phyloP scores from a whole-genome alignment of 2,113 vertebrate genomes.

The Festucalex cinctus region DNA sequence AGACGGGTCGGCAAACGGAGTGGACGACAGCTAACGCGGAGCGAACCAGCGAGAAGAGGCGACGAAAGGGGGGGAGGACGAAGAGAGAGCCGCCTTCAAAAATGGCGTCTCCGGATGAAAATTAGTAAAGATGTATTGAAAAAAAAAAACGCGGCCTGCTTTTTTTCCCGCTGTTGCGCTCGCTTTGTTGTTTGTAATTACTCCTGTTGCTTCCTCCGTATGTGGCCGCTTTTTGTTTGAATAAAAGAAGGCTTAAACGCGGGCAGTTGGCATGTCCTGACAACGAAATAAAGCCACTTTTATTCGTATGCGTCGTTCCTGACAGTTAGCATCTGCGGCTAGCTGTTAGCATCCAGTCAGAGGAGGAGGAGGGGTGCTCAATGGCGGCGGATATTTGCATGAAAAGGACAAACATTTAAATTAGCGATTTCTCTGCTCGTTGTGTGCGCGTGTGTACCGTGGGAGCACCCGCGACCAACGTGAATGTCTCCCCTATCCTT shows the following conservation, averaged over 20 bases:
- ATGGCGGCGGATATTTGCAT: slow-evolving; percentile 58
- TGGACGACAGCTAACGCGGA: slow-evolving; percentile 65
- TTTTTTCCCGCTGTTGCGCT: slow-evolving; percentile 44
- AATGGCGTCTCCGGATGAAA: slow-evolving; percentile 80
- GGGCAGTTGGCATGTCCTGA: slow-evolving; percentile 32
- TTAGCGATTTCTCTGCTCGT: slow-evolving; percentile 34
- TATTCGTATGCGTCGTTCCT: slow-evolving; percentile 77
- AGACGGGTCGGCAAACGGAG: slow-evolving; percentile 49
- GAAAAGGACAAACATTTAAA: slow-evolving; percentile 36
- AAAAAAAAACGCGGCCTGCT: slow-evolving; percentile 69
- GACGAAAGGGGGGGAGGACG: slow-evolving; percentile 58
- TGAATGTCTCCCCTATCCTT: slow-evolving; percentile 37
- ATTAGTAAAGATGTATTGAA: slow-evolving; percentile 64
- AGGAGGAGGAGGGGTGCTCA: slow-evolving; percentile 19
- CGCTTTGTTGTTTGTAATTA: slow-evolving; percentile 3
- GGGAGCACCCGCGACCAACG: slow-evolving; percentile 54
- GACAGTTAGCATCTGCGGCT: slow-evolving; percentile 73
- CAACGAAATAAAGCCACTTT: slow-evolving; percentile 60
- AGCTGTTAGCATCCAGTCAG: slow-evolving; percentile 52
- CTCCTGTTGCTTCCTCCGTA: not conserved
- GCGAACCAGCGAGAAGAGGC: slow-evolving; percentile 27
- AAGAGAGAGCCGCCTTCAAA: slow-evolving; percentile 78
- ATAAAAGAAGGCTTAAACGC: slow-evolving; percentile 6
- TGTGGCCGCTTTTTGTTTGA: not conserved
- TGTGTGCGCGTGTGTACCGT: not conserved